Evolutionary conservation across 2,797 vertebrate genomes (phyloP).

Genomic region (Manis javanica): DNA sequence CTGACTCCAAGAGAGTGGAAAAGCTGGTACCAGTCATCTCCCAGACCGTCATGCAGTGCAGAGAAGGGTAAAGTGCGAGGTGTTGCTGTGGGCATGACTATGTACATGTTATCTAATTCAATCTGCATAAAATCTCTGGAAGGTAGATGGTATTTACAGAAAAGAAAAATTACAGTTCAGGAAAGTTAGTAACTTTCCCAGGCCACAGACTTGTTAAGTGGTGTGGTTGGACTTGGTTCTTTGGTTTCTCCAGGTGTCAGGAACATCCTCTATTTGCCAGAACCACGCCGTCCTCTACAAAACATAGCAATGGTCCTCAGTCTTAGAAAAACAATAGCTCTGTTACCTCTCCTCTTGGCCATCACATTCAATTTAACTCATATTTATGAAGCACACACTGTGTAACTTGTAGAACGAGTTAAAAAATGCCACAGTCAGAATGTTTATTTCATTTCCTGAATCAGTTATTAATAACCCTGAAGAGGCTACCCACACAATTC

Average conservation of each 20-base stretch:
- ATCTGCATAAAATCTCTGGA: conserved; percentile 74
- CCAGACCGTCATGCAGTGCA: background rate
- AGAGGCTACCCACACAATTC: background rate
- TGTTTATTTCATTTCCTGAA: background rate
- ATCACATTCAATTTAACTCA: background rate
- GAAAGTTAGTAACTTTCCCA: conserved; percentile 58
- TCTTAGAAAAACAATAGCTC: background rate
- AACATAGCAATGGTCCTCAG: background rate
- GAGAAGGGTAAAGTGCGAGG: background rate
- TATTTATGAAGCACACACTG: background rate
- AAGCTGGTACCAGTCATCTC: background rate
- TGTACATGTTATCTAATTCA: conserved; percentile 69
- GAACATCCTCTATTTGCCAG: background rate
- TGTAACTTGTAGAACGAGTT: background rate
- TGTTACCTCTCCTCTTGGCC: background rate
- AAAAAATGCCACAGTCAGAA: background rate
- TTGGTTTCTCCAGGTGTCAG: conserved; percentile 18
- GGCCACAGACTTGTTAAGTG: background rate
- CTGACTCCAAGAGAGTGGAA: background rate
- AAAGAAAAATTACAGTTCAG: conserved; percentile 75
- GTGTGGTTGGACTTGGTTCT: background rate
- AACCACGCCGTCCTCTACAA: background rate
- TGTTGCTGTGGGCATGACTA: background rate
- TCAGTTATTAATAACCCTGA: background rate
- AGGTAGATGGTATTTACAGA: conserved; percentile 75